Conservation (phyloP, 2,888 invertebrate species). For the Pediacus dermestoides region DNA sequence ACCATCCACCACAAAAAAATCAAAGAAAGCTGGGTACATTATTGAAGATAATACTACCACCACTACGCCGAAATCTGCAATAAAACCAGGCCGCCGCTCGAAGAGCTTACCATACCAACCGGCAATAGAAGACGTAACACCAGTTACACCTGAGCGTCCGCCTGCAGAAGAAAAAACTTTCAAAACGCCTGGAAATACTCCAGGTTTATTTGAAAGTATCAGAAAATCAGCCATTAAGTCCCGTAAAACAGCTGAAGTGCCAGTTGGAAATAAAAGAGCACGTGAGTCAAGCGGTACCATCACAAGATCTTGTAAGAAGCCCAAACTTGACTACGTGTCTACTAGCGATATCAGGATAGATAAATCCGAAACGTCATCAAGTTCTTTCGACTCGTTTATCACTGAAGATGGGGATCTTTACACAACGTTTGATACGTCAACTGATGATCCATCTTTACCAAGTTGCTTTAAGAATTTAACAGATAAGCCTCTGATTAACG, state of each 20-base stretch:
- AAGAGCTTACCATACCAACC: slow-evolving; percentile 24
- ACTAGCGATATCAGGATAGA: too few species aligned
- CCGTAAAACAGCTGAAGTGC: slow-evolving; percentile 12
- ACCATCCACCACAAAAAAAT: slow-evolving; percentile 9
- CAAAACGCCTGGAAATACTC: slow-evolving; percentile 31
- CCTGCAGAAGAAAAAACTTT: slow-evolving; percentile 18
- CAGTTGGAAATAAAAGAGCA: slow-evolving; percentile 17
- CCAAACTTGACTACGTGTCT: too few species aligned
- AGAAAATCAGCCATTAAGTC: slow-evolving; percentile 26
- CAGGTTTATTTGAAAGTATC: slow-evolving; percentile 29
- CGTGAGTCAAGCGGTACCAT: slow-evolving; percentile 21
- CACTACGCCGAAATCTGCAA: slow-evolving; percentile 28
- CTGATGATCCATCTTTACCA: slow-evolving; percentile 10
- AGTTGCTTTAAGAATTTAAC: slow-evolving; percentile 13
- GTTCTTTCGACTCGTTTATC: slow-evolving; percentile 11
- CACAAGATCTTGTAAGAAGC: slow-evolving; percentile 15
- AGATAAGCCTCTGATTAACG: slow-evolving; percentile 15
- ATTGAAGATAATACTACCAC: slow-evolving; percentile 8
- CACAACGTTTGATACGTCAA: slow-evolving; percentile 9
- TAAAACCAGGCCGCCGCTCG: slow-evolving; percentile 19
- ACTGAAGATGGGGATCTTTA: too few species aligned
- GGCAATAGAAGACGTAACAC: slow-evolving; percentile 30
- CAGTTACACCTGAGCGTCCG: slow-evolving; percentile 21
- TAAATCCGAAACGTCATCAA: not conserved
- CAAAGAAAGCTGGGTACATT: not conserved